These are phyloP conservation scores for Drosophila setosimentum DNA, from an alignment of 2,888 invertebrate genomes.

Conservation along the genomic window DNA sequence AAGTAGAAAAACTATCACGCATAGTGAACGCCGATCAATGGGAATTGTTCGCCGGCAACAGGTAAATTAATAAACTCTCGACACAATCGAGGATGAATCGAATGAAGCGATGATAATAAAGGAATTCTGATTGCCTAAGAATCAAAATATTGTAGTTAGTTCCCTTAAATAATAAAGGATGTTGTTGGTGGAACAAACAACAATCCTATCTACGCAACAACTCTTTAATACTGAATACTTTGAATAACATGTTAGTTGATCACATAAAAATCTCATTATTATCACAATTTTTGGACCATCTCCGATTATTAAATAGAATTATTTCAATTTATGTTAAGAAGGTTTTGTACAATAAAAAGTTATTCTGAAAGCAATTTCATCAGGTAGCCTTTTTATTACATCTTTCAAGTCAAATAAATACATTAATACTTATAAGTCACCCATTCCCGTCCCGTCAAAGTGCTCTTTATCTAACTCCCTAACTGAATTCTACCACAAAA, in stretches of 20 bases:
- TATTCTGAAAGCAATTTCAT: background rate
- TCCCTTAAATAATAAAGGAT: background rate
- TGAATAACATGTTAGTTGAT: no score
- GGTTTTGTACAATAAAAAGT: background rate
- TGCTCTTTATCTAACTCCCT: background rate
- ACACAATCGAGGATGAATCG: background rate
- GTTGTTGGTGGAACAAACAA: background rate
- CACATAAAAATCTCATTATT: no score
- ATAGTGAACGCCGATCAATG: slow-evolving; percentile 51
- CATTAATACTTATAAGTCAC: background rate
- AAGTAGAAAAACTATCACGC: slow-evolving; percentile 43
- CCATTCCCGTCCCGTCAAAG: background rate
- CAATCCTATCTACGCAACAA: background rate
- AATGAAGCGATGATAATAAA: slow-evolving; percentile 4
- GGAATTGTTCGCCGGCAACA: slow-evolving; percentile 23
- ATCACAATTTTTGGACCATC: background rate
- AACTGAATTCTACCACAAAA: background rate
- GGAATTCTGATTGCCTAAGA: background rate
- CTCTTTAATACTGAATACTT: background rate
- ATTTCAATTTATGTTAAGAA: background rate
- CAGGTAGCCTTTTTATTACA: background rate
- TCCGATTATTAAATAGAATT: background rate
- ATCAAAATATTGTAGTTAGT: background rate
- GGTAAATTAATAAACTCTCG: slow-evolving; percentile 14
- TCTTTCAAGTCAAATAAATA: background rate